Percentiles rank a stretch among this genome's conserved stretches.
Evolutionary conservation across 2,888 invertebrate genomes (phyloP).

Genomic region (Volucella inanis): DNA sequence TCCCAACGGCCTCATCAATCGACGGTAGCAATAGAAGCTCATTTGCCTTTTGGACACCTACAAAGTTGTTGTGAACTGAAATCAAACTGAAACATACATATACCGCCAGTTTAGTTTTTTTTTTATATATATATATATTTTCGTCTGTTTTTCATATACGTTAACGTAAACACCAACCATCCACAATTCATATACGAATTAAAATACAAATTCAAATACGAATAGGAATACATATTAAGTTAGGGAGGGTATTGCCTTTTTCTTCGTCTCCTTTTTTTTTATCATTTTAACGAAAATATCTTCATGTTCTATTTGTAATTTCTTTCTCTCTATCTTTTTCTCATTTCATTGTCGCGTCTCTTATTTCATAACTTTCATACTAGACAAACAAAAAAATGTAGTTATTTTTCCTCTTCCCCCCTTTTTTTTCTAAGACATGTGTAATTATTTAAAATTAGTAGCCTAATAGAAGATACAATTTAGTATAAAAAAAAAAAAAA

Average conservation of each 20-base stretch:
- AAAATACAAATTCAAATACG: neutral
- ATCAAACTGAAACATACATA: constrained; percentile 41
- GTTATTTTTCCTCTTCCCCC: constrained; percentile 40
- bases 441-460: constrained; percentile 62
- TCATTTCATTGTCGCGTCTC: constrained; percentile 44
- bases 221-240: constrained; percentile 32
- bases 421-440: constrained; percentile 35
- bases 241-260: constrained; percentile 9
- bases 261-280: constrained; percentile 18
- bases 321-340: constrained; percentile 9
- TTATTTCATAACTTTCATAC: constrained; percentile 23
- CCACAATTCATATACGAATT: constrained; percentile 23
- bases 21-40: constrained; percentile 89
- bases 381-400: constrained; percentile 55
- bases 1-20: constrained; percentile 91
- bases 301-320: constrained; percentile 33
- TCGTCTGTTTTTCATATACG: neutral
- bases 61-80: constrained; percentile 74
- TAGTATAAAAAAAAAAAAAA: constrained; percentile 53
- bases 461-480: constrained; percentile 28
- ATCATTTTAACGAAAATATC: constrained; percentile 32
- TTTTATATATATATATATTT: neutral
- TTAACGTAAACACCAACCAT: constrained; percentile 21
- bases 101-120: constrained; percentile 55
- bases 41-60: constrained; percentile 56